A percentile compares a stretch with the other conserved stretches of the same genome.
Evolutionary conservation across 2,797 vertebrate genomes (phyloP).

Genomic region (Muscicapa striata): DNA sequence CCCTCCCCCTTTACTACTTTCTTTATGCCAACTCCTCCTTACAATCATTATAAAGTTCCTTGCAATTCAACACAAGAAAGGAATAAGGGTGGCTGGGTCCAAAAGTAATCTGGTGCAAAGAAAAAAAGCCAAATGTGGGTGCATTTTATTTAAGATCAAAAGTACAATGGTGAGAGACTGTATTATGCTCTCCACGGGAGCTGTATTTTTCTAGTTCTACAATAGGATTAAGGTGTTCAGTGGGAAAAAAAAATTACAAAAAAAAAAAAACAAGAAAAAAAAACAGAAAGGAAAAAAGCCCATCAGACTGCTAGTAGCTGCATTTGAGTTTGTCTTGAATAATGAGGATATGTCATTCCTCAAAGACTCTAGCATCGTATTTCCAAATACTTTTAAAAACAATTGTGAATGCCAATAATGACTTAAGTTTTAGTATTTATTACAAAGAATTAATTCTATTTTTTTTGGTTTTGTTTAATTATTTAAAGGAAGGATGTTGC

Average conservation of each 20-base stretch:
- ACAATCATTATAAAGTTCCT: not conserved
- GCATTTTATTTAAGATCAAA: slow-evolving; percentile 60
- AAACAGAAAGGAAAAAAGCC: not conserved
- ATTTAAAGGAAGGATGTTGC: not conserved
- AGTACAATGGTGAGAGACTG: slow-evolving; percentile 51
- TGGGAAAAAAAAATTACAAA: slow-evolving; percentile 5
- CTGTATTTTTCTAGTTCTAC: slow-evolving; percentile 50
- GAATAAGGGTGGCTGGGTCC: not conserved
- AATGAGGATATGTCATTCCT: not conserved
- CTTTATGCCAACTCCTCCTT: not conserved
- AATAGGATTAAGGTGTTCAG: slow-evolving; percentile 60
- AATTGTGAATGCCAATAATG: not conserved
- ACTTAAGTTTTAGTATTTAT: not conserved
- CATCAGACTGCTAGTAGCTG: not conserved
- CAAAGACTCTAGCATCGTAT: not conserved
- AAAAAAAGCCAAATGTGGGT: slow-evolving; percentile 26
- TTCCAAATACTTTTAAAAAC: slow-evolving; percentile 4
- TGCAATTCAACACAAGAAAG: slow-evolving; percentile 47
- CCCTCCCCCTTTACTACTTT: not conserved
- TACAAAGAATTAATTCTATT: not conserved
- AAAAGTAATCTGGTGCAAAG: slow-evolving; percentile 12
- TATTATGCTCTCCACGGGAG: slow-evolving; percentile 56
- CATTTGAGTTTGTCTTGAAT: slow-evolving; percentile 5
- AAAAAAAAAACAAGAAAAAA: not conserved
- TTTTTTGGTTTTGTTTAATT: not conserved